Conservation (phyloP, 2,797 vertebrate species). For the Microctenopoma stevenorrisi region DNA sequence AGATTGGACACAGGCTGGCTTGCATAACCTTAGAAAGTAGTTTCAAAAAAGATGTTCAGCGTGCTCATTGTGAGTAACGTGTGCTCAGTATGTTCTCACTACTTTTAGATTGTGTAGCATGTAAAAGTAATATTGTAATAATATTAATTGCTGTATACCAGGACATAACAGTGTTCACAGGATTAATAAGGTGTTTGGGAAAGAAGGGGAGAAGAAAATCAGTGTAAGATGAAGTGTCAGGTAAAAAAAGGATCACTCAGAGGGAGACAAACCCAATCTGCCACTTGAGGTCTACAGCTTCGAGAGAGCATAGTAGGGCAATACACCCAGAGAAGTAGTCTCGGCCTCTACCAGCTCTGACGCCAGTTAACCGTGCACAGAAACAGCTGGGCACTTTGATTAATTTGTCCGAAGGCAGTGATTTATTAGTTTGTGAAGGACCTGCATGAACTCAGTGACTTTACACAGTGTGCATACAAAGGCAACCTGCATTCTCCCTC, state of each 20-base stretch:
- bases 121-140: neutral
- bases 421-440: conserved; percentile 79
- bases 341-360: conserved; percentile 45
- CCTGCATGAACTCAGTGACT: conserved; percentile 71
- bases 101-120: neutral
- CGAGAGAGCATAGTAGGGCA: conserved; percentile 29
- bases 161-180: neutral
- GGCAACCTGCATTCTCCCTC: conserved; percentile 57
- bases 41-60: neutral
- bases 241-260: conserved; percentile 66
- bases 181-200: conserved; percentile 45
- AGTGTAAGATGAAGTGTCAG: conserved; percentile 61
- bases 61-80: neutral
- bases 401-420: conserved; percentile 78
- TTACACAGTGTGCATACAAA: conserved; percentile 75
- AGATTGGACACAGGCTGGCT: neutral
- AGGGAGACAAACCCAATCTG: conserved; percentile 71
- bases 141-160: neutral
- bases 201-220: conserved; percentile 35
- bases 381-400: conserved; percentile 82
- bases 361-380: conserved; percentile 67
- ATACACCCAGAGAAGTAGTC: conserved; percentile 37
- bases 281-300: conserved; percentile 60
- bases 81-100: neutral
- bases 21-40: too few species aligned